Base-by-base conservation (phyloP, 2,797 vertebrate genomes). In the Mormyrops attenuatus region DNA sequence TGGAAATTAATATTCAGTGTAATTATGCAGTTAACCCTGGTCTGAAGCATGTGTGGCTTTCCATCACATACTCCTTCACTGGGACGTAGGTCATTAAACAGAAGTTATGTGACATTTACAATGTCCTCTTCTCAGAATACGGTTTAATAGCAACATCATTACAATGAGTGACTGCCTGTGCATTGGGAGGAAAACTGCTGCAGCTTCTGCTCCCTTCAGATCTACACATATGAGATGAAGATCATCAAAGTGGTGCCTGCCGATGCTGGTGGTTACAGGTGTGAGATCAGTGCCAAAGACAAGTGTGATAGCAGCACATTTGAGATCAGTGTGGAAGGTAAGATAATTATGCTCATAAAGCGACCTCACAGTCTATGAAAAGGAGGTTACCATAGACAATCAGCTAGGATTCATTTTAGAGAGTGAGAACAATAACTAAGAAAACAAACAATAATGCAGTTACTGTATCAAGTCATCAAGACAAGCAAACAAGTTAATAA, bases 231-330 rank as follows among this genome's bases (percentile, higher is more conserved):
- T 88, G 97, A 98, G 91, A 96, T 98, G 95, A 96, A 93, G 92
- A 94, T 98, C 9, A 60, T 92, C 84, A 98, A 98, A 92, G 94
- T 95, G 89, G 94, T 95, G 0, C 5, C 94, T 11, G 96, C 94
- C 38, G 96, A 97, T 89, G 94, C 96, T 0, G 97, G 97, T 0
- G 96, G 93, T 90, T 98, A 97, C 94, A 96, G 97, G 89, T 97
- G 97, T 44, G 97, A 98, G 91, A 96, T 98, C 90, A 93, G 96
- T 2, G 91, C 95, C 57, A 98, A 98, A 93, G 97, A 98, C 90
- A 93, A 94, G 92, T 97, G 96, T 55, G 97, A 98, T 94, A 98
- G 97, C 94, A 96, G 94, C 90, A 92, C 92, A 85, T 98, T 98
- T 91, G 96, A 95, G 90, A 92, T 98, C 89, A 91, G 96, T 0